These are phyloP conservation scores for Protodeltote pygarga DNA, from an alignment of 2,888 invertebrate genomes.

Conservation along the genomic window DNA sequence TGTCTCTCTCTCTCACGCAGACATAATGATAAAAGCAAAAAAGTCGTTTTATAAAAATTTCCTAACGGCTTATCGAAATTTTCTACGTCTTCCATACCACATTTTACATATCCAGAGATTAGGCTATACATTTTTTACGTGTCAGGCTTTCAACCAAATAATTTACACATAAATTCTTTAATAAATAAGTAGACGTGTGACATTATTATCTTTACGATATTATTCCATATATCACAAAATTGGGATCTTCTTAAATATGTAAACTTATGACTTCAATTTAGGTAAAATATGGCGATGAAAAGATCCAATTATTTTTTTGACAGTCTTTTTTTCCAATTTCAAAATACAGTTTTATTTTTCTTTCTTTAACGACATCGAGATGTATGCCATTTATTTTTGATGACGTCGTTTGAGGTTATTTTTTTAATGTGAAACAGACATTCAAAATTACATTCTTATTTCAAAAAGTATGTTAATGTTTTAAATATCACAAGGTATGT, in stretches of 20 bases:
- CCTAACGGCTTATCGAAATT: too few relatives aligned
- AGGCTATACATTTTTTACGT: too few relatives aligned
- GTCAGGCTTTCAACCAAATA: neutral
- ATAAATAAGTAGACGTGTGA: slow-evolving; percentile 5
- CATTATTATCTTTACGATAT: slow-evolving; percentile 8
- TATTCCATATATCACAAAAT: slow-evolving; percentile 10
- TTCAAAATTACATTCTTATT: slow-evolving; percentile 10
- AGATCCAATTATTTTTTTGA: neutral
- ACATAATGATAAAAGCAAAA: too few relatives aligned
- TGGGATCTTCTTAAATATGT: slow-evolving; percentile 1
- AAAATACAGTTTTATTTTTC: too few relatives aligned
- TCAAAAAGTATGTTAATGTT: slow-evolving; percentile 7
- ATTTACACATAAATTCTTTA: slow-evolving; percentile 4
- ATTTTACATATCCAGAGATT: too few relatives aligned
- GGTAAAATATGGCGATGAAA: neutral
- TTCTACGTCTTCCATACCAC: too few relatives aligned
- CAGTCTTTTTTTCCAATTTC: neutral
- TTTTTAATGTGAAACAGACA: slow-evolving; percentile 34
- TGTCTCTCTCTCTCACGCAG: too few relatives aligned
- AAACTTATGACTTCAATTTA: slow-evolving; percentile 8
- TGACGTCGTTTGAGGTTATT: too few relatives aligned
- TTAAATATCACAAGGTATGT: slow-evolving; percentile 14
- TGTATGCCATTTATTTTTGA: too few relatives aligned
- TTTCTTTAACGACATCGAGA: too few relatives aligned
- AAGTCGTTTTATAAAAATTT: too few relatives aligned